Conservation (phyloP, 2,888 invertebrate genomes). For the Dermolepida albohirtum region DNA sequence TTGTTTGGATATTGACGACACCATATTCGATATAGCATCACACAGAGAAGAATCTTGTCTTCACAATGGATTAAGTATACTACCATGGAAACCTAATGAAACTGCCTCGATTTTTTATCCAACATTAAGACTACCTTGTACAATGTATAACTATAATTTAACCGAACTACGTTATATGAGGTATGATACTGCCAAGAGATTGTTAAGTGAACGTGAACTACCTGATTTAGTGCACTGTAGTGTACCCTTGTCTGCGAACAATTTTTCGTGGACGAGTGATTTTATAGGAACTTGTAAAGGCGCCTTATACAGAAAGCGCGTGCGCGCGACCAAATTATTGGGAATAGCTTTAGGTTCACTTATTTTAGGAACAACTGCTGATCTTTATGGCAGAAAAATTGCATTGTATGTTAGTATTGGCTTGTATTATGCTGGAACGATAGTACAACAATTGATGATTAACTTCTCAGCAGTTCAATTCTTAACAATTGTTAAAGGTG, state of each 20-base stretch:
- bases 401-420: conserved; percentile 2
- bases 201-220: neutral
- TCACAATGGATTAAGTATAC: neutral
- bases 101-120: conserved; percentile 4
- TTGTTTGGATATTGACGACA: conserved; percentile 6
- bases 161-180: neutral
- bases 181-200: conserved; percentile 7
- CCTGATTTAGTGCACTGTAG: conserved; percentile 4
- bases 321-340: neutral
- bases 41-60: conserved; percentile 16
- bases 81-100: conserved; percentile 1
- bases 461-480: neutral
- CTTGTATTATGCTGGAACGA: conserved; percentile 1
- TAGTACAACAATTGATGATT: neutral
- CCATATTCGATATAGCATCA: neutral
- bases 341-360: conserved; percentile 13
- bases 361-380: neutral
- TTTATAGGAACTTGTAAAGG: conserved; percentile 29
- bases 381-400: conserved; percentile 23
- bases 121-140: conserved; percentile 1
- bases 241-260: neutral
- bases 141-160: conserved; percentile 24
- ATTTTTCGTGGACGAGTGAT: neutral
- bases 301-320: neutral
- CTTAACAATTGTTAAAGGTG: conserved; percentile 3